These are phyloP conservation scores for Caenorhabditis sp. DNA, from an alignment of 2,888 invertebrate species.

Conservation along the genomic window DNA sequence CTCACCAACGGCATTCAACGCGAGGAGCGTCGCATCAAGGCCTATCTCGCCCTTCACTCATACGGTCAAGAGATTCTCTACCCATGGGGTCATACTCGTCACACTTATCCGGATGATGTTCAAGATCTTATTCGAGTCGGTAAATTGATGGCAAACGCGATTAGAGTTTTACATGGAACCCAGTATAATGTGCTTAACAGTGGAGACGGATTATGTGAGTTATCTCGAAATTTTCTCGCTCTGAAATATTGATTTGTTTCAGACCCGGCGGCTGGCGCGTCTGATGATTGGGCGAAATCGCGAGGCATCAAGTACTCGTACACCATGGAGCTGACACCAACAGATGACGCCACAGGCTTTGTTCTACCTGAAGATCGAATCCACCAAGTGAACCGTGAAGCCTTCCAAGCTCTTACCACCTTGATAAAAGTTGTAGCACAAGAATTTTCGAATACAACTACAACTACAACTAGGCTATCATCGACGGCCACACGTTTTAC, in stretches of 20 bases:
- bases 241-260: too few species aligned
- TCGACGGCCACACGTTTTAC: background rate
- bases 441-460: background rate
- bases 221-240: background rate
- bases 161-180: constrained; percentile 54
- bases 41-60: constrained; percentile 62
- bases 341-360: constrained; percentile 12
- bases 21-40: constrained; percentile 49
- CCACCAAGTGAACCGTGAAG: background rate
- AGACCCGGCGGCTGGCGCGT: constrained; percentile 65
- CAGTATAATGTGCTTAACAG: constrained; percentile 55
- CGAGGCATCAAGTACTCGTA: constrained; percentile 65
- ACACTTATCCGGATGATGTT: constrained; percentile 57
- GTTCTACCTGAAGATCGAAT: background rate
- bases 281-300: constrained; percentile 65
- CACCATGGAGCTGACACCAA: constrained; percentile 63
- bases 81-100: constrained; percentile 61
- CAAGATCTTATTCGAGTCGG: constrained; percentile 45
- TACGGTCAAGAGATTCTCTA: constrained; percentile 64
- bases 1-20: constrained; percentile 51
- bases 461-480: too few species aligned
- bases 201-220: constrained; percentile 63
- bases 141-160: constrained; percentile 53
- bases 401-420: background rate
- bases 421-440: background rate